Evolutionary conservation across 1,140 invertebrate genomes (phyloP), one percentile per base, ranked within the genome.

Genomic region (Brachionus asplanchnoidis): DNA sequence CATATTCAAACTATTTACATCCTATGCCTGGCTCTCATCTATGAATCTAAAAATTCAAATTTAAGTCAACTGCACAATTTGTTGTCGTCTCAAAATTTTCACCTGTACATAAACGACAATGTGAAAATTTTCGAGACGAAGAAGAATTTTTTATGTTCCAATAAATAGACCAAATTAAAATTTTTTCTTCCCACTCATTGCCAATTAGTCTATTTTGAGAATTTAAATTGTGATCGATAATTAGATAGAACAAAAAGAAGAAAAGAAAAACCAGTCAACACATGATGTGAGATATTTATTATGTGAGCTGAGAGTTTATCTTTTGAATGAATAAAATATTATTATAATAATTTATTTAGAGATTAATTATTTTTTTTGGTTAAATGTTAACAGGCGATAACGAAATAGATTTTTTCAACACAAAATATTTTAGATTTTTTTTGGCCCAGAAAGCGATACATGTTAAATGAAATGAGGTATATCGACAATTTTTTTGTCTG

Each of bases 1-100:
- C 79, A 82, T 82, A n/a, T 20, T 68, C 17, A 36, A 44, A 12
- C 40, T 75, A 14, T 75, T 75, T 40, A 68, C 66, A 68, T 68
- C 32, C 66, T 68, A 68, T 32, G 26, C 26, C 66, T 28, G 11
- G 12, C 11, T 32, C 56, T 28, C 66, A 23, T 75, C 20, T 42
- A 42, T 46, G 14, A 44, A 17, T 75, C 44, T 46, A 46, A 46
- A 46, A 3, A 46, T 46, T 46, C 44, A 46, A 46, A 14, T 46
- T 46, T 46, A 14, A 20, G 50, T 14, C 17, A 56, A 36, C 32
- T 5, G 7, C 32, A 36, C 32, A 36, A 36, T 36, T 36, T 36
- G 32, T 36, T 6, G 26, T 28, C 26, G 32, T 36, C 32, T 66
- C 5, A 17, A 23, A 23, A 8, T 40, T 9, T n/a, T 68, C 28